Percentiles rank a stretch among this genome's conserved stretches.
phyloP scores from a whole-genome alignment of 2,113 vertebrate species.

The Cisticola juncidis region DNA sequence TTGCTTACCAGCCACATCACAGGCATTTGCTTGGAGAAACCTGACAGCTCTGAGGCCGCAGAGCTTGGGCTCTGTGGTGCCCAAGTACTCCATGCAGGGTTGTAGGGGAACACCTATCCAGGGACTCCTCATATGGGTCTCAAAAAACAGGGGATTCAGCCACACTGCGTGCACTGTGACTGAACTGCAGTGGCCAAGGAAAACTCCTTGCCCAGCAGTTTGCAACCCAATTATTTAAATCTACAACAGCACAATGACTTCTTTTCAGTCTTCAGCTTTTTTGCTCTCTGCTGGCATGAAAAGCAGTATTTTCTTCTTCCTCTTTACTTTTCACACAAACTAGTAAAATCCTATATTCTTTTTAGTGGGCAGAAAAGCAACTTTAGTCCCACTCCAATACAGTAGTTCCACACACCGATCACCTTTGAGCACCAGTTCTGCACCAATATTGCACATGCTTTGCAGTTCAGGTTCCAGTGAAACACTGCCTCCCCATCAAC shows the following conservation, averaged over 20 bases:
- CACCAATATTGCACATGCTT: background rate
- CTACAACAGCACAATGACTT: background rate
- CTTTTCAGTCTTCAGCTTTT: background rate
- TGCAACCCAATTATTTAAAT: background rate
- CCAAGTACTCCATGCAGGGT: fast-evolving
- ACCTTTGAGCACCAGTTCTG: background rate
- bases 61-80: background rate
- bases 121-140: background rate
- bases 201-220: background rate
- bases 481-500: background rate
- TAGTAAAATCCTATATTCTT: background rate
- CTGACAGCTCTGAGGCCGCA: background rate
- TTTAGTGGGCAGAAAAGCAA: background rate
- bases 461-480: background rate
- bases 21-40: background rate
- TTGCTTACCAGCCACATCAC: background rate
- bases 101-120: background rate
- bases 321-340: background rate
- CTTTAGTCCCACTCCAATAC: background rate
- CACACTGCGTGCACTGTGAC: background rate
- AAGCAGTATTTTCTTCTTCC: background rate
- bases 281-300: background rate
- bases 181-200: background rate
- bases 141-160: background rate
- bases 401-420: background rate